phyloP scores from a whole-genome alignment of 2,888 invertebrate species.

The Cerceris rybyensis region DNA sequence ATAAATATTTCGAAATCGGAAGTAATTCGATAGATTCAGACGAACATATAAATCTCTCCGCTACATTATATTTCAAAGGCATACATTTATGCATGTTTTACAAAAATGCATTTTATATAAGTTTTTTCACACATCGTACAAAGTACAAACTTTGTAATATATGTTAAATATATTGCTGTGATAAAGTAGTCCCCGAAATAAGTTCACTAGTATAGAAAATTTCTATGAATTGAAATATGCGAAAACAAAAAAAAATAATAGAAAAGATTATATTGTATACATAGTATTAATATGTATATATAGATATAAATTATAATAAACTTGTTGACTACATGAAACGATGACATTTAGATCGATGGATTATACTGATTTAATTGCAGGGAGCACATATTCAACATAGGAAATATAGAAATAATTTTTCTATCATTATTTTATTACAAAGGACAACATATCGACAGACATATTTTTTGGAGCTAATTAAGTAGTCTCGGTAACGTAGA shows the following conservation, averaged over 20 bases:
- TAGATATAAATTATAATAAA: slow-evolving; percentile 30
- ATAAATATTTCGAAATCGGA: neutral
- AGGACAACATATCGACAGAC: slow-evolving; percentile 73
- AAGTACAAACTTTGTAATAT: slow-evolving; percentile 45
- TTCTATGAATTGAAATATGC: slow-evolving; percentile 19
- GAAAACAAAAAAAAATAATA: slow-evolving; percentile 15
- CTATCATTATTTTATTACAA: slow-evolving; percentile 68
- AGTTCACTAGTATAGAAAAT: slow-evolving; percentile 17
- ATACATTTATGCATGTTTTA: slow-evolving; percentile 5
- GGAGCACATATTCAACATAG: too few relatives aligned
- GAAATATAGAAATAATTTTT: neutral
- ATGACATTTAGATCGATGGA: neutral
- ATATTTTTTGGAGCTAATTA: slow-evolving; percentile 67
- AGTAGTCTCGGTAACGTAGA: slow-evolving; percentile 66
- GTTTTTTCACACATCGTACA: slow-evolving; percentile 21
- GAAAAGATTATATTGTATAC: slow-evolving; percentile 12
- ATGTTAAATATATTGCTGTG: slow-evolving; percentile 51
- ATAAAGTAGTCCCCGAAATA: slow-evolving; percentile 36
- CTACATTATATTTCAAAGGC: neutral
- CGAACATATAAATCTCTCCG: neutral
- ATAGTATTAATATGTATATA: slow-evolving; percentile 13
- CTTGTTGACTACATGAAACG: slow-evolving; percentile 17
- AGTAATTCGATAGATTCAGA: neutral
- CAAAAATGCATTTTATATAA: slow-evolving; percentile 46
- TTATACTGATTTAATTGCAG: too few relatives aligned